Evolutionary conservation across 2,113 vertebrate genomes (phyloP).

Genomic region (Apteryx mantelli): DNA sequence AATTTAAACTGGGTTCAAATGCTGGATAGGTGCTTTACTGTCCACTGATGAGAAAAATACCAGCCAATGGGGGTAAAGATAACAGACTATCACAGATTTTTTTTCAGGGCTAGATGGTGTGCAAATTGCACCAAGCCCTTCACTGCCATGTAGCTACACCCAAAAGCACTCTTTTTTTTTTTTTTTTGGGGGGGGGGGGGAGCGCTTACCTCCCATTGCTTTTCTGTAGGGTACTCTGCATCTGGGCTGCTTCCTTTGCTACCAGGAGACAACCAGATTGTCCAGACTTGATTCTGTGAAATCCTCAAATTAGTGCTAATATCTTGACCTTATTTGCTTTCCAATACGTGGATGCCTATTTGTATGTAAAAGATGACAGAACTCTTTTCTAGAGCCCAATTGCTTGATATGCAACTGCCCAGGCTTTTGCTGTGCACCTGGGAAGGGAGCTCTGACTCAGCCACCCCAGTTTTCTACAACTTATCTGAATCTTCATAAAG

Average conservation of each 20-base stretch:
- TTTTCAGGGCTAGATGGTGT: neutral
- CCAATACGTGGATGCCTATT: neutral
- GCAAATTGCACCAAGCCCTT: neutral
- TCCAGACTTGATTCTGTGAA: neutral
- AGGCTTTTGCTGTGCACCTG: neutral
- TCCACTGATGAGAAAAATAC: neutral
- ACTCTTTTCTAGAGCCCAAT: neutral
- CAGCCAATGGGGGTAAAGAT: rapidly evolving
- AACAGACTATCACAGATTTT: neutral
- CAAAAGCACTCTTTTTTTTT: neutral
- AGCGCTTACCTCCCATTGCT: neutral
- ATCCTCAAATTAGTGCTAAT: neutral
- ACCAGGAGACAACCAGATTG: neutral
- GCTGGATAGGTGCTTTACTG: neutral
- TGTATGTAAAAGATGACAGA: neutral
- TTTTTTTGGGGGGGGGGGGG: neutral
- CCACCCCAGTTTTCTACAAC: neutral
- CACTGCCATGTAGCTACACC: neutral
- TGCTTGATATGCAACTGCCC: neutral
- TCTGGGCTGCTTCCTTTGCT: neutral
- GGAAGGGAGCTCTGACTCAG: neutral
- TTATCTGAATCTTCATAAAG: neutral
- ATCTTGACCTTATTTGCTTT: neutral
- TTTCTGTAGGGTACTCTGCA: neutral
- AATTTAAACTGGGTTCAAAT: neutral